A percentile compares a stretch with the other conserved stretches of the same genome.
Evolutionary conservation across 2,888 invertebrate genomes (phyloP).

Genomic region (Melinaea marsaeus): DNA sequence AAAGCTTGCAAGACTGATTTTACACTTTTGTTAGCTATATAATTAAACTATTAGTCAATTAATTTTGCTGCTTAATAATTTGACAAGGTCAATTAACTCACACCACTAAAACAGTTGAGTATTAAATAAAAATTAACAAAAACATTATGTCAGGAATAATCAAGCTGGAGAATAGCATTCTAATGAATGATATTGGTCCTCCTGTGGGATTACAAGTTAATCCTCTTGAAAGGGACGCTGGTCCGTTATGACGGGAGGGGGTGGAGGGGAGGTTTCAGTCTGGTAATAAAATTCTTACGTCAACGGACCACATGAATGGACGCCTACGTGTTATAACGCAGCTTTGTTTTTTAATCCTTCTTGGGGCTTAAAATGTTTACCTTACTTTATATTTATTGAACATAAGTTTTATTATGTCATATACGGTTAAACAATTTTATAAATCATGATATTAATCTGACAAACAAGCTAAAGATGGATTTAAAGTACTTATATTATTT

Average conservation of each 20-base stretch:
- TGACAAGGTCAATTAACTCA: conserved; percentile 20
- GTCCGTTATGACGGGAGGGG: conserved; percentile 34
- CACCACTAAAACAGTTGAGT: conserved; percentile 37
- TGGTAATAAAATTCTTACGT: conserved; percentile 71
- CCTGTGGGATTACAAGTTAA: conserved; percentile 73
- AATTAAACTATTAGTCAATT: conserved; percentile 1
- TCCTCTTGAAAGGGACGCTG: conserved; percentile 66
- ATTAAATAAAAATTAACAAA: conserved; percentile 53
- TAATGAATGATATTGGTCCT: conserved; percentile 73
- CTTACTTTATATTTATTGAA: neutral
- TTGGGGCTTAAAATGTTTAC: conserved; percentile 4
- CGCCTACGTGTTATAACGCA: conserved; percentile 56
- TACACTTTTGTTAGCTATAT: conserved; percentile 2
- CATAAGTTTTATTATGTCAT: neutral
- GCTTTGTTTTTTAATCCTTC: conserved; percentile 46
- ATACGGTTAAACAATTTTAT: too few relatives aligned
- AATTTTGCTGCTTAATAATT: conserved; percentile 17
- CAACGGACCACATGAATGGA: conserved; percentile 50
- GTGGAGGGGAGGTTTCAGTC: conserved; percentile 37
- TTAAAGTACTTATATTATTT: too few relatives aligned
- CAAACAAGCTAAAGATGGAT: too few relatives aligned
- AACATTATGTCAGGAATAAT: conserved; percentile 56
- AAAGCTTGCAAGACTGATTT: conserved; percentile 2
- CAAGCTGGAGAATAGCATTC: conserved; percentile 69
- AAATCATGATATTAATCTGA: too few relatives aligned